These are phyloP conservation scores for Dione vanillae DNA, from an alignment of 2,888 invertebrate genomes.

Conservation along the genomic window DNA sequence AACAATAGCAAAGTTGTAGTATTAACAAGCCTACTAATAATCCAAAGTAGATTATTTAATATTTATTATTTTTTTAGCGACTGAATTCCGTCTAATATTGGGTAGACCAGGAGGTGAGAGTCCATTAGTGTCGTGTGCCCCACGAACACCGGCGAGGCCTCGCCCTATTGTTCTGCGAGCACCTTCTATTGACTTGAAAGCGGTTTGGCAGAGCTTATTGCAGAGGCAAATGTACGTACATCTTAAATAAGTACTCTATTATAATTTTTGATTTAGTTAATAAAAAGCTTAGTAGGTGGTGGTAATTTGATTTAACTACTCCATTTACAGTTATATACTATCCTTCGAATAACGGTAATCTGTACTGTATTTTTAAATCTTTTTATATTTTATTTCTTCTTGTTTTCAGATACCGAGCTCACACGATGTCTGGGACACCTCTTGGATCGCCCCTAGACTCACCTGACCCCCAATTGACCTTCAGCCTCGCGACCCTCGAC, in stretches of 20 bases:
- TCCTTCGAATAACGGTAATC: too few relatives aligned
- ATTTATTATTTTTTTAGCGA: constrained; percentile 80
- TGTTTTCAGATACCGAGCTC: constrained; percentile 90
- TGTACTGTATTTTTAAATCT: too few relatives aligned
- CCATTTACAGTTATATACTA: neutral
- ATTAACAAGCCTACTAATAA: too few relatives aligned
- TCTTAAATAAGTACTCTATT: too few relatives aligned
- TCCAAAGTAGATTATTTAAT: too few relatives aligned
- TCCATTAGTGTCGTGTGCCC: constrained; percentile 90
- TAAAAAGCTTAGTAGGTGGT: too few relatives aligned
- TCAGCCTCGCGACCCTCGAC: constrained; percentile 85
- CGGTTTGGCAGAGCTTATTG: constrained; percentile 95
- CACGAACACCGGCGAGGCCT: constrained; percentile 87
- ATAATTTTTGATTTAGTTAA: too few relatives aligned
- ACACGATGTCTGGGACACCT: constrained; percentile 91
- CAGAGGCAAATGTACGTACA: constrained; percentile 92
- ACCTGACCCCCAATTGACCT: constrained; percentile 88
- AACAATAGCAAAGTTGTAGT: too few relatives aligned
- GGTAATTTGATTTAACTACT: neutral
- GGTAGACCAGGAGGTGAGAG: constrained; percentile 89
- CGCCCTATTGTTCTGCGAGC: constrained; percentile 90
- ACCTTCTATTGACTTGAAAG: constrained; percentile 92
- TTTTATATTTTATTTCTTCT: neutral
- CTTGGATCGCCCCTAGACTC: constrained; percentile 93
- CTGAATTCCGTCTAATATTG: constrained; percentile 92